These are phyloP conservation scores for Garra rufa DNA, from an alignment of 2,113 vertebrate species.

Conservation along the genomic window DNA sequence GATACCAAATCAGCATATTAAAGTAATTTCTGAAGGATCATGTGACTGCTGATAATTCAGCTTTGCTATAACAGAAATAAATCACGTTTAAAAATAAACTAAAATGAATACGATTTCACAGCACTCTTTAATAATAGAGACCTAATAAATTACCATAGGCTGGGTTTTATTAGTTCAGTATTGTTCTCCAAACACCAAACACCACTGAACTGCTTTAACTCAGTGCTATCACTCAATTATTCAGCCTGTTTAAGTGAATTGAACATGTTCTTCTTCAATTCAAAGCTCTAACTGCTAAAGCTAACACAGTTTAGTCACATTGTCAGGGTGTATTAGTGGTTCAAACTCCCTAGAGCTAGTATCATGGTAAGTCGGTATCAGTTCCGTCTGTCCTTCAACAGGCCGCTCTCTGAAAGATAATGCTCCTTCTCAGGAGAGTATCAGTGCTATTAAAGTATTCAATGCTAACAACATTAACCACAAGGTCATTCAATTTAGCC, in stretches of 20 bases:
- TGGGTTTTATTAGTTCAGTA: background rate
- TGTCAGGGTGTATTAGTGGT: constrained; percentile 44
- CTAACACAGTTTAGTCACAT: constrained; percentile 43
- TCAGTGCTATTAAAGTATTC: constrained; percentile 58
- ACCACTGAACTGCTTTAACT: background rate
- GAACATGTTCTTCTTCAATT: background rate
- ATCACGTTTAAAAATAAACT: too few relatives aligned
- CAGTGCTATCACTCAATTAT: background rate
- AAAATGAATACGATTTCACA: too few relatives aligned
- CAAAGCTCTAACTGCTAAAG: constrained; percentile 23
- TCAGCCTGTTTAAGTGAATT: background rate
- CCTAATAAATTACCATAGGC: background rate
- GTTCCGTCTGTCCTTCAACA: constrained; percentile 11
- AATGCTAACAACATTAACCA: constrained; percentile 73
- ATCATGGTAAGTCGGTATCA: background rate
- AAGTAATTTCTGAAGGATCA: too few relatives aligned
- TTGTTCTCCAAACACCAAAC: background rate
- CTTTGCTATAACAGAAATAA: too few relatives aligned
- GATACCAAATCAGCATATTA: background rate
- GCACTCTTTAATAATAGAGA: background rate
- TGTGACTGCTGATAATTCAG: too few relatives aligned
- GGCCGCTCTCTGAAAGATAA: constrained; percentile 2
- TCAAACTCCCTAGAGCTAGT: constrained; percentile 19
- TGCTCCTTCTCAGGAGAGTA: constrained; percentile 39
- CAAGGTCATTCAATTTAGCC: constrained; percentile 68